Conservation (phyloP, 2,888 invertebrate genomes). For the Tachina lurida region DNA sequence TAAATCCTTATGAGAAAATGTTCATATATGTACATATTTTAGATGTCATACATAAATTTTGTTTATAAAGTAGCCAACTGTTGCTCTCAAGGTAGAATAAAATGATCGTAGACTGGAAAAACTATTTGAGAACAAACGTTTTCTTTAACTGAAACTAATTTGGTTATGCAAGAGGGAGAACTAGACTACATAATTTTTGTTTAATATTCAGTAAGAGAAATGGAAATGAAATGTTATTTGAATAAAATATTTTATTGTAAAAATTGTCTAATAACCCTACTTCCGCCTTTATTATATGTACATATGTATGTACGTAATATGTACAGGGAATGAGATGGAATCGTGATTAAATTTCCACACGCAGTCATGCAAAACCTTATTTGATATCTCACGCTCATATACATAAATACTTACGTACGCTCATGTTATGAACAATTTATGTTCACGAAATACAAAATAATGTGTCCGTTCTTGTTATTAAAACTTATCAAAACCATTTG, state of each 20-base stretch:
- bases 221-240: background rate
- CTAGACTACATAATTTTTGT: background rate
- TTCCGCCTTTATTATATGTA: background rate
- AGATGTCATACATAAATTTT: background rate
- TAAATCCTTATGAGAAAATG: background rate
- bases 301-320: no score
- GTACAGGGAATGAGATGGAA: no score
- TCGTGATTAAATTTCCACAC: no score
- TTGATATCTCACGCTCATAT: no score
- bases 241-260: background rate
- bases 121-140: background rate
- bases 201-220: background rate
- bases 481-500: no score
- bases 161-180: background rate
- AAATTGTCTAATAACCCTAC: background rate
- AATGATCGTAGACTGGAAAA: background rate
- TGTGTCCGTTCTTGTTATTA: no score
- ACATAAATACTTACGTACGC: no score
- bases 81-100: background rate
- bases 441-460: no score
- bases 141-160: no score
- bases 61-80: no score
- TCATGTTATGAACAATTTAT: no score
- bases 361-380: no score
- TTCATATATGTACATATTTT: background rate